These are phyloP conservation scores for human DNA, from an alignment of 2,113 vertebrate species.

Conservation along the genomic window GRCh38 chr1:46537001-46537500, in stretches of 20 bases:
- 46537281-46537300: background rate
- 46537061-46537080: background rate
- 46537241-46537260: background rate
- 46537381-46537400: background rate
- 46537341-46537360: background rate
- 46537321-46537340: background rate
- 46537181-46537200: background rate
- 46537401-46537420: background rate
- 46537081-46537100: background rate
- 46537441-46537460: background rate
- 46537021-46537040: background rate
- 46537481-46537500: background rate
- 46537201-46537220: background rate
- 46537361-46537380: background rate
- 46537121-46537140: background rate
- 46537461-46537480: background rate
- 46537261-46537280: background rate
- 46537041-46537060: background rate
- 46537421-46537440: background rate
- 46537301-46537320: background rate
- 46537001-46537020: background rate
- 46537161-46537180: background rate
- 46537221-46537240: background rate
- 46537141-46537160: background rate
- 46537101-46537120: background rate